phyloP scores from a whole-genome alignment of 2,888 invertebrate species.

The Drosophila melanocephala region DNA sequence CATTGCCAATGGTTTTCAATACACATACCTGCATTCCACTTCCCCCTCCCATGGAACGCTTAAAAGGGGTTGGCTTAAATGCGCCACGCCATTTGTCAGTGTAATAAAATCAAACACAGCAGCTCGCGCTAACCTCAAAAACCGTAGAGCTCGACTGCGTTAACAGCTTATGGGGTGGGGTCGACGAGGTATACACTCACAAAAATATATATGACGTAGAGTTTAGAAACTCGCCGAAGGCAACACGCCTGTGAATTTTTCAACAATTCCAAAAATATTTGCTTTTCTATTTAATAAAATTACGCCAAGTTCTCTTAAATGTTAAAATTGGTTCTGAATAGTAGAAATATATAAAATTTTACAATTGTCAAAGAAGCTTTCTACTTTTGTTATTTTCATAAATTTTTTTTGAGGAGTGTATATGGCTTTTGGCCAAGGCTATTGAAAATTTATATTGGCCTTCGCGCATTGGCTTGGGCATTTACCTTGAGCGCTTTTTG shows the following conservation, averaged over 20 bases:
- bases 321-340: neutral
- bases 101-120: conserved; percentile 81
- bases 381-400: neutral
- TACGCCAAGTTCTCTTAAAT: neutral
- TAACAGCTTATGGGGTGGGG: conserved; percentile 22
- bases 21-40: conserved; percentile 5
- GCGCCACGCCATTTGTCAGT: conserved; percentile 80
- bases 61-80: conserved; percentile 72
- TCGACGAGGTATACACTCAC: neutral
- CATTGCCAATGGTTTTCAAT: conserved; percentile 29
- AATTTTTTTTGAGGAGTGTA: neutral
- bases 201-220: neutral
- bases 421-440: conserved; percentile 34
- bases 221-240: neutral
- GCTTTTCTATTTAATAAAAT: neutral
- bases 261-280: neutral
- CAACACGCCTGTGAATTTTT: neutral
- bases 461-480: conserved; percentile 61
- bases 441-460: conserved; percentile 80
- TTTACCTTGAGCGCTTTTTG: conserved; percentile 80
- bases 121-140: conserved; percentile 70
- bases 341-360: neutral
- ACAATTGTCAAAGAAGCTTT: neutral
- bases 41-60: neutral
- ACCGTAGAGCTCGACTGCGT: conserved; percentile 42